Conservation (phyloP, 2,113 vertebrate species). For the Dipodomys spectabilis region DNA sequence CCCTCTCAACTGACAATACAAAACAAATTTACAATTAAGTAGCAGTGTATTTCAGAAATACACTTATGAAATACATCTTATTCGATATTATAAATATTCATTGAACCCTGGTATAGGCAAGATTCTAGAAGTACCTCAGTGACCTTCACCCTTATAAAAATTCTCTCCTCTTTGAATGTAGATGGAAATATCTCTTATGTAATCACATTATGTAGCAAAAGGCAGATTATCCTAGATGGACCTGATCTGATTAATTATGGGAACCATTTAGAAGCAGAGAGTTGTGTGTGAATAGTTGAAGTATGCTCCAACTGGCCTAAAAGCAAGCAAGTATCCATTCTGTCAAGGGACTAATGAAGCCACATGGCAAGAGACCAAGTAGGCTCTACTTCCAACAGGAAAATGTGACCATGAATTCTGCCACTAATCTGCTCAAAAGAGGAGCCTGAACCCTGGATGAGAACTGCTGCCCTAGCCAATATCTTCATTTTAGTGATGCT, state of each 20-base stretch:
- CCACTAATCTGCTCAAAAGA: constrained; percentile 16
- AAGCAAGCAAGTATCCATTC: neutral
- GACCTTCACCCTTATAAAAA: neutral
- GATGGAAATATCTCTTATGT: constrained; percentile 29
- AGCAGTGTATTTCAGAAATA: constrained; percentile 12
- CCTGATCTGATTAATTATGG: neutral
- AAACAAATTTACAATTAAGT: neutral
- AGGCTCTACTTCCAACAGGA: constrained; percentile 23
- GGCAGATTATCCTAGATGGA: neutral
- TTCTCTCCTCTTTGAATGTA: neutral
- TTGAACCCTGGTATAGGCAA: neutral
- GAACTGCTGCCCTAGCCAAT: neutral
- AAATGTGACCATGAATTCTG: neutral
- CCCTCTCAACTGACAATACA: neutral
- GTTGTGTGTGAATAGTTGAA: neutral
- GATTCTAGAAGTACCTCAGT: neutral
- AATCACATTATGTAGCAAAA: constrained; percentile 5
- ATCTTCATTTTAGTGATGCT: neutral
- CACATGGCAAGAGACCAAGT: neutral
- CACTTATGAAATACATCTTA: constrained; percentile 38
- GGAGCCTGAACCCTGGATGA: neutral
- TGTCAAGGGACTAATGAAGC: neutral
- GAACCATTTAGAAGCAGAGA: constrained; percentile 43
- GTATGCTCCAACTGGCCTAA: neutral
- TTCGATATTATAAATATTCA: constrained; percentile 46